A percentile compares a stretch with the other conserved stretches of the same genome.
Conservation (phyloP, 1,140 invertebrate genomes). For the Drosophila asahinai region DNA sequence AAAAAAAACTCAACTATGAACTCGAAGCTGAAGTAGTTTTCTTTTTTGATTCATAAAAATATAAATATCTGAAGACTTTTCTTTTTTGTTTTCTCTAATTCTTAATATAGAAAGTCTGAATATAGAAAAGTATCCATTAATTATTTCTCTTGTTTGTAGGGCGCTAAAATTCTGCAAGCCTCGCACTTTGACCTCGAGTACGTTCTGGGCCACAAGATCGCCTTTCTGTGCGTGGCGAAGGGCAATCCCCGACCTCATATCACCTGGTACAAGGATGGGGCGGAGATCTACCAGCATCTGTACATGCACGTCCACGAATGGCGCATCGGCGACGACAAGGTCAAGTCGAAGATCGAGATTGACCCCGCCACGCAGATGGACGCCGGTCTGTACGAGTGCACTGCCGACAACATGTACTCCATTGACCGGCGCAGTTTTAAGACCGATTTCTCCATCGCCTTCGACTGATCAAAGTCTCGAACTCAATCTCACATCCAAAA, state of each 20-base stretch:
- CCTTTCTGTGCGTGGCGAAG: conserved; percentile 94
- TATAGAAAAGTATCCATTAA: too few species aligned
- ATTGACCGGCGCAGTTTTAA: conserved; percentile 95
- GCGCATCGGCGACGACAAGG: conserved; percentile 91
- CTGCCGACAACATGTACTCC: conserved; percentile 97
- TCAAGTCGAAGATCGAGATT: conserved; percentile 97
- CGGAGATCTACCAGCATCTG: conserved; percentile 94
- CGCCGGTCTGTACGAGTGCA: conserved; percentile 95
- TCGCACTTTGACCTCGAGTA: conserved; percentile 98
- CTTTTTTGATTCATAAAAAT: background rate
- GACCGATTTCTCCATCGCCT: conserved; percentile 95
- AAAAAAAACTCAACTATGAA: background rate
- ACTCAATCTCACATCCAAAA: background rate
- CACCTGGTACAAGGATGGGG: conserved; percentile 97
- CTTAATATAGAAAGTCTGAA: background rate
- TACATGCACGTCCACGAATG: conserved; percentile 96
- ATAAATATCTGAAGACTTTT: background rate
- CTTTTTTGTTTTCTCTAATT: background rate
- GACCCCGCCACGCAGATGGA: conserved; percentile 97
- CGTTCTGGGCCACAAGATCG: conserved; percentile 96
- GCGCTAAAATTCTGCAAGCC: conserved; percentile 94
- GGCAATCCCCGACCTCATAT: conserved; percentile 94
- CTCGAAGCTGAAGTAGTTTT: background rate
- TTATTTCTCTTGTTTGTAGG: conserved; percentile 84
- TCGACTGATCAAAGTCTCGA: conserved; percentile 87